Evolutionary conservation across 2,888 invertebrate genomes (phyloP).

Genomic region (Cryptocephalus moraei): DNA sequence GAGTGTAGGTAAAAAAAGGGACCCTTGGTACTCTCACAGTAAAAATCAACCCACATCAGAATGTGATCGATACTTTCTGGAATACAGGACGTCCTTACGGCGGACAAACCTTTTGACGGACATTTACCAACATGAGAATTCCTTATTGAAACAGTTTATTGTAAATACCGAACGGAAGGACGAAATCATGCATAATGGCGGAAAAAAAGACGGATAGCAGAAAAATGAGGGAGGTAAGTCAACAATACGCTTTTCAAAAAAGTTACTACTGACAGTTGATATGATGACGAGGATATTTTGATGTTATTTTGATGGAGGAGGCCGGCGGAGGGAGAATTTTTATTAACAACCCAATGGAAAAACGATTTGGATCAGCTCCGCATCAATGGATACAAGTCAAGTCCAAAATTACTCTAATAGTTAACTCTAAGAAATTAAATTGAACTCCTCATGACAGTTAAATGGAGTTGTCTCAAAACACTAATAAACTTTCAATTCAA

Average conservation of each 20-base stretch:
- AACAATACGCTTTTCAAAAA: constrained; percentile 19
- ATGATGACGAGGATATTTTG: constrained; percentile 21
- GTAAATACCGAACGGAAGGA: constrained; percentile 33
- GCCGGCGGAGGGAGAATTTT: constrained; percentile 1
- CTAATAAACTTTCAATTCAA: too few species aligned
- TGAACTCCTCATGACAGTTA: too few species aligned
- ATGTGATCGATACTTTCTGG: not conserved
- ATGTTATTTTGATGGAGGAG: constrained; percentile 17
- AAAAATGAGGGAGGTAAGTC: constrained; percentile 25
- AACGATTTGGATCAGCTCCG: constrained; percentile 6
- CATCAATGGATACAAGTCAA: not conserved
- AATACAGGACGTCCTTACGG: not conserved
- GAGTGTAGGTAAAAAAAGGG: constrained; percentile 3
- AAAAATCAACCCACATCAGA: constrained; percentile 1
- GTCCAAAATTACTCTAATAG: too few species aligned
- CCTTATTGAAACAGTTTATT: not conserved
- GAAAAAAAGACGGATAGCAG: constrained; percentile 9
- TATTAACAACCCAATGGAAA: constrained; percentile 4
- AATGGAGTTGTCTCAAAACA: too few species aligned
- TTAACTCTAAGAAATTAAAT: too few species aligned
- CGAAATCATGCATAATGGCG: constrained; percentile 27
- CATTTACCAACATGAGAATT: constrained; percentile 3
- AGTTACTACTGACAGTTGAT: constrained; percentile 23
- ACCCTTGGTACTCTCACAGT: constrained; percentile 1
- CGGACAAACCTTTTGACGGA: constrained; percentile 2